Evolutionary conservation across 2,888 invertebrate genomes (phyloP).

Genomic region (Allacma fusca): DNA sequence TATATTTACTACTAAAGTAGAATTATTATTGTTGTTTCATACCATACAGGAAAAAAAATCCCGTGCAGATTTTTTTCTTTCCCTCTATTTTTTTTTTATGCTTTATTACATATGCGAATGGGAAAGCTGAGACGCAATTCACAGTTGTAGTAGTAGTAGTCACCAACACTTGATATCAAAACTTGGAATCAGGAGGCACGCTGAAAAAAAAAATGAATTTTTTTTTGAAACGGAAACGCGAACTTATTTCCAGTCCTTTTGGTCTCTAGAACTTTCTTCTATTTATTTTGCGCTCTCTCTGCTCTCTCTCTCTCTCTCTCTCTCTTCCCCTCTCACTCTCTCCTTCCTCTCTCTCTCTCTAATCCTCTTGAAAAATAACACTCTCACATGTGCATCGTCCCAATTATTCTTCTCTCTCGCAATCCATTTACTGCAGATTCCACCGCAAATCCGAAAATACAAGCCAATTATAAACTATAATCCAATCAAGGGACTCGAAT

Average conservation of each 20-base stretch:
- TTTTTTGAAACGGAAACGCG: too few relatives aligned
- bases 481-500: neutral
- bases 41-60: slow-evolving; percentile 22
- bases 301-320: too few relatives aligned
- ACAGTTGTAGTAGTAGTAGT: neutral
- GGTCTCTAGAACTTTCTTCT: neutral
- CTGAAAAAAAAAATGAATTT: neutral
- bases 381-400: too few relatives aligned
- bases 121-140: slow-evolving; percentile 12
- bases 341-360: too few relatives aligned
- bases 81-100: neutral
- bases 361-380: too few relatives aligned
- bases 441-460: neutral
- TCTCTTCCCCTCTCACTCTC: too few relatives aligned
- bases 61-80: slow-evolving; percentile 9
- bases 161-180: neutral
- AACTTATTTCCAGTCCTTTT: neutral
- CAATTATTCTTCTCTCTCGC: neutral
- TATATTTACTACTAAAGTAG: neutral
- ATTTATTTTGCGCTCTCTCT: neutral
- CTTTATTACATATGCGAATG: neutral
- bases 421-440: neutral
- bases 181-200: neutral
- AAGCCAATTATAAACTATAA: neutral
- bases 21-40: slow-evolving; percentile 3